These are phyloP conservation scores for Gymnoscopelus braueri DNA, from an alignment of 2,797 vertebrate species.

Conservation along the genomic window DNA sequence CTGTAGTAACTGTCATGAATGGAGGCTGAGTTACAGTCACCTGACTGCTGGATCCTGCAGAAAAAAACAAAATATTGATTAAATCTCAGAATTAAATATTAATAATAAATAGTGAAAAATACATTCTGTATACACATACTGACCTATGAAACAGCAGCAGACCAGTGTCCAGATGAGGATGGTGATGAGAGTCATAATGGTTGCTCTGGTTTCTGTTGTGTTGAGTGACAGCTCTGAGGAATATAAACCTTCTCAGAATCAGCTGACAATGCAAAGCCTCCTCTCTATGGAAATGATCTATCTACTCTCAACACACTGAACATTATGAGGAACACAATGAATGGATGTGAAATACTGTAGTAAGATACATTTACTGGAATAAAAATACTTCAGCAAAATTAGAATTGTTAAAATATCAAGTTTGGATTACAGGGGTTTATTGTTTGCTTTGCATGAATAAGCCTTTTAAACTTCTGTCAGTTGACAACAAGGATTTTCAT, in stretches of 20 bases:
- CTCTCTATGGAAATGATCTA: slow-evolving; percentile 41
- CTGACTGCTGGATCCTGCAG: slow-evolving; percentile 38
- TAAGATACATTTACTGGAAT: background rate
- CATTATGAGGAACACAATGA: too few relatives aligned
- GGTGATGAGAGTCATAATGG: slow-evolving; percentile 61
- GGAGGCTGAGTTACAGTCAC: slow-evolving; percentile 60
- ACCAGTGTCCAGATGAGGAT: slow-evolving; percentile 60
- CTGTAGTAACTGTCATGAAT: background rate
- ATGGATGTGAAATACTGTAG: background rate
- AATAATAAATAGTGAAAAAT: slow-evolving; percentile 24
- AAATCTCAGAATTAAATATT: slow-evolving; percentile 25
- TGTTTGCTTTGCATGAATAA: too few relatives aligned
- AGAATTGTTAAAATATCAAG: too few relatives aligned
- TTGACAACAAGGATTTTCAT: too few relatives aligned
- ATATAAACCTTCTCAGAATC: slow-evolving; percentile 61
- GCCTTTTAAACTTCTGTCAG: too few relatives aligned
- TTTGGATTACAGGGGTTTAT: too few relatives aligned
- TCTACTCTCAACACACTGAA: background rate
- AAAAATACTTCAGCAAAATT: background rate
- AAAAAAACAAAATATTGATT: slow-evolving; percentile 40
- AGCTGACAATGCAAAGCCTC: slow-evolving; percentile 63
- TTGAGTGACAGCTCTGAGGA: slow-evolving; percentile 53
- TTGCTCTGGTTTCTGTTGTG: slow-evolving; percentile 46
- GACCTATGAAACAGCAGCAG: slow-evolving; percentile 62
- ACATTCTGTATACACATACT: slow-evolving; percentile 34